Percentiles rank a stretch among this genome's conserved stretches.
phyloP scores from a whole-genome alignment of 2,888 invertebrate genomes.

The Apamea monoglypha region DNA sequence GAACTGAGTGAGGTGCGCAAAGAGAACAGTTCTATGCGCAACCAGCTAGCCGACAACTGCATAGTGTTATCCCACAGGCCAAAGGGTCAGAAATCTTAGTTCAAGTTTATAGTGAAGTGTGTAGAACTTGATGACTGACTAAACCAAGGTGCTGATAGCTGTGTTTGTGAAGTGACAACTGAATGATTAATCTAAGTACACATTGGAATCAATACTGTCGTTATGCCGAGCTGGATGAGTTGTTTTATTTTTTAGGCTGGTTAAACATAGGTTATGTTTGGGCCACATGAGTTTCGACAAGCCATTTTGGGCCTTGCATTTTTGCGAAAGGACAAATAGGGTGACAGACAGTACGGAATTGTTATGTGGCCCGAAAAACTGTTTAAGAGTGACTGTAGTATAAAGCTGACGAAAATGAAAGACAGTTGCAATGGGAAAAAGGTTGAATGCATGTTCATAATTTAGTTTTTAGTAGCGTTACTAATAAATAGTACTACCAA shows the following conservation, averaged over 20 bases:
- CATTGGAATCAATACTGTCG: constrained; percentile 61
- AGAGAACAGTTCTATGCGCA: constrained; percentile 93
- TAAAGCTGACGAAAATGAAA: neutral
- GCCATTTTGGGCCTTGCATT: constrained; percentile 1
- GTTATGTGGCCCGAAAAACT: neutral
- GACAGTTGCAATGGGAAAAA: constrained; percentile 8
- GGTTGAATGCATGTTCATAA: constrained; percentile 22
- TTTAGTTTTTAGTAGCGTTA: constrained; percentile 27
- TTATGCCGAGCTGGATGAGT: constrained; percentile 25
- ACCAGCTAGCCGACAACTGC: constrained; percentile 92
- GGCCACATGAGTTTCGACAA: constrained; percentile 10
- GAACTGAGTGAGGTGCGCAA: constrained; percentile 93
- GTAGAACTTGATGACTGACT: constrained; percentile 64
- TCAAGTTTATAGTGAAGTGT: constrained; percentile 65
- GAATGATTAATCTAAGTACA: constrained; percentile 50
- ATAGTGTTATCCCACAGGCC: constrained; percentile 84
- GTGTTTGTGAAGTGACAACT: constrained; percentile 67
- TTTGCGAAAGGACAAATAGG: neutral
- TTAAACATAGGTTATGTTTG: too few relatives aligned
- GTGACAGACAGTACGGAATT: neutral
- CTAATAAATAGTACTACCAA: constrained; percentile 23
- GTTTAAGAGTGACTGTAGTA: constrained; percentile 4
- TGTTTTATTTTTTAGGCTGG: constrained; percentile 35
- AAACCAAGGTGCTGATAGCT: constrained; percentile 74
- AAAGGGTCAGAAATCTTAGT: constrained; percentile 85